Evolutionary conservation across 2,113 vertebrate species (phyloP), one percentile per base, ranked within the genome.

Genomic region (Serinus canaria): DNA sequence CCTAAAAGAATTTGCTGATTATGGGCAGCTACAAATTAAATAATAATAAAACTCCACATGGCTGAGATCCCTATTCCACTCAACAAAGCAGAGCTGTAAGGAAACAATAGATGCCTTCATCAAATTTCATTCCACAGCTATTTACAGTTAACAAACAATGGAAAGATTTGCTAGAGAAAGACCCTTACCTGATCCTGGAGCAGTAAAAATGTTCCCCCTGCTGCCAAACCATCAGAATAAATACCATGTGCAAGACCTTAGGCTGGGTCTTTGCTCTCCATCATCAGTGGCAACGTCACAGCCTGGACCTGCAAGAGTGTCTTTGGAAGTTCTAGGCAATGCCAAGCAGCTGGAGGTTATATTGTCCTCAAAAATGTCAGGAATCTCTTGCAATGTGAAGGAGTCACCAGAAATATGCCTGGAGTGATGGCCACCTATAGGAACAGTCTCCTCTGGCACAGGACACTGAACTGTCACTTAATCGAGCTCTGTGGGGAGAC

Each of bases 1-100:
- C 86, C 90, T 93, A 81, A 87, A 85, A 78, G 60, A 92, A 92
- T 69, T 88, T 89, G 83, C 77, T 92, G 93, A 93, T 96, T 94
- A 87, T 53, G 66, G 88, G 80, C 93, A 92, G 69, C 87, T 81
- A 92, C 86, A 94, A 88, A 92, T 95, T 83, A 92, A 94, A 89
- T 89, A 87, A 92, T 69, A 89, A 75, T 84, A 94, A 93, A 93
- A 47, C 2, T 44, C 47, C 60, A 75, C 69, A 58, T 72, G 53
- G 53, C 90, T 66, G 41, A 22, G n/a, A 84, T 81, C 53, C 27
- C 69, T 31, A 5, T 85, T 95, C 55, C 53, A 64, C 64, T 86
- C 63, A 74, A 15, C 55, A 92, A 60, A 83, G 75, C 79, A 75
- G 85, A 92, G 52, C 85, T 67, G 27, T 43, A 63, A 68, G 69